These are phyloP conservation scores for Mesocricetus auratus DNA, from an alignment of 2,113 vertebrate genomes.

Conservation along the genomic window DNA sequence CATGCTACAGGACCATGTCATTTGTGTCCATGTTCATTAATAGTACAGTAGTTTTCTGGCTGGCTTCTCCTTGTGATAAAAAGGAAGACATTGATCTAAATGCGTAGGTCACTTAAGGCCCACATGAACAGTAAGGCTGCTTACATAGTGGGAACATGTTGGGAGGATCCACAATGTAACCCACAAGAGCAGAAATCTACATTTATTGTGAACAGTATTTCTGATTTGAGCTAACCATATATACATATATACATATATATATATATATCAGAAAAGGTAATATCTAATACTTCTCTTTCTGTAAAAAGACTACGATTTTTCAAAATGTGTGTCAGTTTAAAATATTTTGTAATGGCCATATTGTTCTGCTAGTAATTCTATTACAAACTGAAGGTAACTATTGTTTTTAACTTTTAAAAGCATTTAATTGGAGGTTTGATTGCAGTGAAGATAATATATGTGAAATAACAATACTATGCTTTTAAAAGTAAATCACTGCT, in stretches of 20 bases:
- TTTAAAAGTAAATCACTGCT: neutral
- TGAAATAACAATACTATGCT: neutral
- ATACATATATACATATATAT: no score
- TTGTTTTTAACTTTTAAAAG: neutral
- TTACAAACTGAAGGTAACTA: conserved; percentile 17
- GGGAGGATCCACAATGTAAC: neutral
- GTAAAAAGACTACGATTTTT: neutral
- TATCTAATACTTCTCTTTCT: neutral
- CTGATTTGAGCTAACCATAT: neutral
- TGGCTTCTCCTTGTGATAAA: neutral
- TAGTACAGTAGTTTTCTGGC: neutral
- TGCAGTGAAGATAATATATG: neutral
- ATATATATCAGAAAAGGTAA: neutral
- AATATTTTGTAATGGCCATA: neutral
- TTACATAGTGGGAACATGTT: neutral
- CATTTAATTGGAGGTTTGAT: neutral
- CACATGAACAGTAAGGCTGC: neutral
- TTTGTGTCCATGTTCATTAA: neutral
- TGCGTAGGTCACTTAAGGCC: neutral
- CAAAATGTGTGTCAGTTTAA: neutral
- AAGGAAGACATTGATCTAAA: neutral
- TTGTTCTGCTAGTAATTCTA: neutral
- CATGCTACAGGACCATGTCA: neutral
- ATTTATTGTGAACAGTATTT: neutral
- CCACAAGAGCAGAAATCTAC: neutral